Percentiles rank a stretch among this genome's conserved stretches.
These are phyloP conservation scores for Parazoanthus swiftii DNA, from an alignment of 92 coral and sea anemone species.

Conservation along the genomic window DNA sequence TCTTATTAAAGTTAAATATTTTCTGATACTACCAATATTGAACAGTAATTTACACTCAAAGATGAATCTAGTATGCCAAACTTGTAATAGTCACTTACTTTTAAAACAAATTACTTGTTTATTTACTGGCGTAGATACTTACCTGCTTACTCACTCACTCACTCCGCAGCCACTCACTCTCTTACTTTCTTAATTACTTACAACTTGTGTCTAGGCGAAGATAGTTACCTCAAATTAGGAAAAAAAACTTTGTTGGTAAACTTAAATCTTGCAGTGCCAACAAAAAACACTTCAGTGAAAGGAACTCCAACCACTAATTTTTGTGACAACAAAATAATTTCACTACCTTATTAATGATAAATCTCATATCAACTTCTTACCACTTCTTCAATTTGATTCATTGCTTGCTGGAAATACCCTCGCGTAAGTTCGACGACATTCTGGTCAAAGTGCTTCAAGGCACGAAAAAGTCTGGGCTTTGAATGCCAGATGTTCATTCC, in stretches of 20 bases:
- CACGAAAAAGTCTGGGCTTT: conserved; percentile 44
- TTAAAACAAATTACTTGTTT: neutral
- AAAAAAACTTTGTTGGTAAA: too few species aligned
- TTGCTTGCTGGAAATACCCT: conserved; percentile 55
- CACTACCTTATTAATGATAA: neutral
- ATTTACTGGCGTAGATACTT: too few species aligned
- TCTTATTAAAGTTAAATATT: too few species aligned
- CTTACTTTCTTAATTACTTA: too few species aligned
- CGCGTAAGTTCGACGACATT: conserved; percentile 58
- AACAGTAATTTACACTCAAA: neutral
- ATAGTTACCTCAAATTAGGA: too few species aligned
- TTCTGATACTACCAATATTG: too few species aligned
- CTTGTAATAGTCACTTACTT: neutral
- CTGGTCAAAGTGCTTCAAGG: conserved; percentile 60
- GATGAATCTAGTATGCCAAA: neutral
- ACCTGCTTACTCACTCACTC: neutral
- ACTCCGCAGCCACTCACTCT: too few species aligned
- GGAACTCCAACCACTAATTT: neutral
- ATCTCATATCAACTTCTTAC: conserved; percentile 17
- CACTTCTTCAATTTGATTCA: conserved; percentile 74
- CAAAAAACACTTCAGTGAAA: too few species aligned
- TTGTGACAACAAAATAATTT: neutral
- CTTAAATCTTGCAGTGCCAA: too few species aligned
- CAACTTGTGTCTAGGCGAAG: too few species aligned
- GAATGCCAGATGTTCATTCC: conserved; percentile 56